phyloP scores from a whole-genome alignment of 1,140 invertebrate species.

The Charaxes varanes region DNA sequence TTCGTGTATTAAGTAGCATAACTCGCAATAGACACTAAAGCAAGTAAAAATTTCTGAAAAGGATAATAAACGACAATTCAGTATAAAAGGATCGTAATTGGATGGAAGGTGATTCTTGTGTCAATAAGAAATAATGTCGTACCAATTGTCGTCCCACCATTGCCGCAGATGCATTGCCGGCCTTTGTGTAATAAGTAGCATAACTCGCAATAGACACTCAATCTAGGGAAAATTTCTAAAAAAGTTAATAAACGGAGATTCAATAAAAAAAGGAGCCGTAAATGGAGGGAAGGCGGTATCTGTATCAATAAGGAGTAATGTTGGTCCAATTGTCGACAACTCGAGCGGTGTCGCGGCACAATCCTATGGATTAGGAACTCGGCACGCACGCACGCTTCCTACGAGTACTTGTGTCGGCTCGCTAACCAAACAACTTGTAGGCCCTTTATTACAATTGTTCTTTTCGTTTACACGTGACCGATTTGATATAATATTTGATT shows the following conservation, averaged over 20 bases:
- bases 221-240: background rate
- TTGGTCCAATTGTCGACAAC: constrained; percentile 36
- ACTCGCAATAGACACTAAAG: too few relatives aligned
- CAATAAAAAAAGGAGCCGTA: constrained; percentile 3
- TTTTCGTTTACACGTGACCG: constrained; percentile 60
- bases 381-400: constrained; percentile 57
- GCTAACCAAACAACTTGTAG: constrained; percentile 70
- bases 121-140: too few relatives aligned
- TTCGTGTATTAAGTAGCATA: too few relatives aligned
- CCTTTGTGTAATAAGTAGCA: too few relatives aligned
- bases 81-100: too few relatives aligned
- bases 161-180: too few relatives aligned
- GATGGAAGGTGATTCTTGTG: too few relatives aligned
- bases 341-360: constrained; percentile 36
- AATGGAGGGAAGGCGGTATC: constrained; percentile 24
- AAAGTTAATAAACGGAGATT: constrained; percentile 2
- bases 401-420: constrained; percentile 64
- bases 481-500: constrained; percentile 60
- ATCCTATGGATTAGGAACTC: constrained; percentile 65
- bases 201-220: too few relatives aligned
- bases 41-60: too few relatives aligned
- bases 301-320: constrained; percentile 58
- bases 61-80: too few relatives aligned
- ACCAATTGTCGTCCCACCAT: too few relatives aligned
- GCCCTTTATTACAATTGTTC: constrained; percentile 72